These are phyloP conservation scores for Ephydatia muelleri DNA, from an alignment of 37 sponge, comb jelly and placozoan species.

Conservation along the genomic window DNA sequence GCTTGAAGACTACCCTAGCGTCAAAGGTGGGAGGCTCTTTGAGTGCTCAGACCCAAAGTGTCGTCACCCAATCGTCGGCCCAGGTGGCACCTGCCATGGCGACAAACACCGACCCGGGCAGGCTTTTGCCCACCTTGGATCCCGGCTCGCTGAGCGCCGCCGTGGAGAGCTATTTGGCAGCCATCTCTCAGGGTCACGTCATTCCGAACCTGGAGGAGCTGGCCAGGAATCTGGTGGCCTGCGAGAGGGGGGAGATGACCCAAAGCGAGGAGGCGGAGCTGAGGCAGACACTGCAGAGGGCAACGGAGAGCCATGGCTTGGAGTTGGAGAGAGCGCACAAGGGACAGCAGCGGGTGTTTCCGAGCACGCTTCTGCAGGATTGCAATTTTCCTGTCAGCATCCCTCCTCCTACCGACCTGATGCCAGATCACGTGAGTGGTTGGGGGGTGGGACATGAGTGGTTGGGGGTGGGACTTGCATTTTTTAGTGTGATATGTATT, in stretches of 20 bases:
- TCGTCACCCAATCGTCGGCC: not conserved
- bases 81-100: not conserved
- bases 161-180: not conserved
- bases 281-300: not conserved
- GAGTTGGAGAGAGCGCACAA: not conserved
- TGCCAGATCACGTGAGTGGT: constrained; percentile 37
- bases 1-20: not conserved
- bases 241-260: not conserved
- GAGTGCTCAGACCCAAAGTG: not conserved
- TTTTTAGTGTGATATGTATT: not conserved
- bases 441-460: not conserved
- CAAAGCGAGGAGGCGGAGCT: not conserved
- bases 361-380: constrained; percentile 39
- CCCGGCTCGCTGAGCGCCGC: constrained; percentile 17
- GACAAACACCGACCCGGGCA: constrained; percentile 10
- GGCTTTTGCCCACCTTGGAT: constrained; percentile 35
- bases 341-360: constrained; percentile 9
- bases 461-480: not conserved
- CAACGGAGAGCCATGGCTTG: not conserved
- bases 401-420: constrained; percentile 48
- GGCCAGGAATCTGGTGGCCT: not conserved
- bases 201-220: not conserved
- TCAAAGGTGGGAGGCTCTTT: not conserved
- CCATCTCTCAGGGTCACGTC: not conserved
- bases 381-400: constrained; percentile 56